phyloP scores from a whole-genome alignment of 2,113 vertebrate species.

The Sinocyclocheilus anshuiensis region DNA sequence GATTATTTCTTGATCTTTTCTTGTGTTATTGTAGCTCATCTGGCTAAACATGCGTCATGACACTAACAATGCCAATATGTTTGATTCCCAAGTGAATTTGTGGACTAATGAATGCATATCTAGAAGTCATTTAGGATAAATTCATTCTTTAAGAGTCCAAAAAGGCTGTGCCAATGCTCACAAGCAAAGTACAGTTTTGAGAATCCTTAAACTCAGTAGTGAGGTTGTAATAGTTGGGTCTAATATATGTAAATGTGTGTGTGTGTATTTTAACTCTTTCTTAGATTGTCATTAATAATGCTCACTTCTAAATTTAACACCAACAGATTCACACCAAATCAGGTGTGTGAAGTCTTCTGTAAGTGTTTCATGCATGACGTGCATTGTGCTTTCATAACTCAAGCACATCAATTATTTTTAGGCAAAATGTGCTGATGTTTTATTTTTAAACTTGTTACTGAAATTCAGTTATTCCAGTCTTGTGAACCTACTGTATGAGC shows the following conservation, averaged over 20 bases:
- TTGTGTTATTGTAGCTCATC: neutral
- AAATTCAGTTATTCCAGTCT: neutral
- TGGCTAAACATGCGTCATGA: neutral
- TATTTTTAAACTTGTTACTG: neutral
- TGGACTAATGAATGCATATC: neutral
- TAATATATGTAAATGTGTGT: too few species aligned
- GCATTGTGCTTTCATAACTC: constrained; percentile 9
- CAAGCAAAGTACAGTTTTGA: neutral
- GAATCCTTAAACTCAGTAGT: neutral
- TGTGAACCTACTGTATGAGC: neutral
- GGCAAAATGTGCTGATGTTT: neutral
- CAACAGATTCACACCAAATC: constrained; percentile 12
- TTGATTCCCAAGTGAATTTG: neutral
- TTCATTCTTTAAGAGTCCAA: too few species aligned
- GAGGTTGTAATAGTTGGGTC: neutral
- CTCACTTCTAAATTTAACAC: constrained; percentile 2
- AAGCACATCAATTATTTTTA: constrained; percentile 8
- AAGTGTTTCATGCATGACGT: constrained; percentile 10
- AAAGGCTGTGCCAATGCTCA: neutral
- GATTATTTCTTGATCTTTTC: neutral
- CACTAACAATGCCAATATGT: neutral
- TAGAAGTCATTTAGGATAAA: neutral
- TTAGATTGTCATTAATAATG: constrained; percentile 7
- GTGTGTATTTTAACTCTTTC: neutral
- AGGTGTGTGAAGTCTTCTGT: constrained; percentile 9